phyloP scores from a whole-genome alignment of 1,140 invertebrate genomes.

The Zaprionus tsacasi region DNA sequence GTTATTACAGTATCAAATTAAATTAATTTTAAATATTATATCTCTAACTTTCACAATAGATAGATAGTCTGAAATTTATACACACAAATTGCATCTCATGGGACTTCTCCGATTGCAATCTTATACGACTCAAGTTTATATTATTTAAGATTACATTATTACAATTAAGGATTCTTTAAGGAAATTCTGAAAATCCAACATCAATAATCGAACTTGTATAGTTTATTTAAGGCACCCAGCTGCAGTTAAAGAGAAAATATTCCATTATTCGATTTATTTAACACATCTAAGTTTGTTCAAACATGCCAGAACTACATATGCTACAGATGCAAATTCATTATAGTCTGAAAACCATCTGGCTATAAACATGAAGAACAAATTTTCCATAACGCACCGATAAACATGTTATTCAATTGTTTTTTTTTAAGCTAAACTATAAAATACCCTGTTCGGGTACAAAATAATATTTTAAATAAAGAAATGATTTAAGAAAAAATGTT shows the following conservation, averaged over 20 bases:
- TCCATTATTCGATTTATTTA: background rate
- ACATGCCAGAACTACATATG: background rate
- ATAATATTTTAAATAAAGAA: background rate
- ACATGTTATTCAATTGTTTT: constrained; percentile 1
- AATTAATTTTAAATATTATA: too few species aligned
- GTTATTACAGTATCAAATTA: too few species aligned
- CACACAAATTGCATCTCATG: too few species aligned
- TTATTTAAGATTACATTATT: too few species aligned
- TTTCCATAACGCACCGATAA: constrained; percentile 16
- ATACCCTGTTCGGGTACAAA: constrained; percentile 3
- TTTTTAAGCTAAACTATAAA: background rate
- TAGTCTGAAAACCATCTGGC: constrained; percentile 12
- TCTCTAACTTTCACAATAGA: too few species aligned
- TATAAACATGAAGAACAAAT: constrained; percentile 17
- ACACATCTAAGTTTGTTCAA: constrained; percentile 6
- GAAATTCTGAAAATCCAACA: too few species aligned
- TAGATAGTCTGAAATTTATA: too few species aligned
- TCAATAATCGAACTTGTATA: background rate
- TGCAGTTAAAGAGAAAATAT: background rate
- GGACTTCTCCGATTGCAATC: too few species aligned
- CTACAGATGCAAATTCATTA: constrained; percentile 8
- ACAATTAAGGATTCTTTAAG: too few species aligned
- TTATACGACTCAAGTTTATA: too few species aligned
- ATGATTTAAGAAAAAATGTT: too few species aligned
- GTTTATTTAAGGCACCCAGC: background rate